Evolutionary conservation across 2,113 vertebrate genomes (phyloP), one percentile per base, ranked within the genome.

Genomic region (Neotragus pygmaeus): DNA sequence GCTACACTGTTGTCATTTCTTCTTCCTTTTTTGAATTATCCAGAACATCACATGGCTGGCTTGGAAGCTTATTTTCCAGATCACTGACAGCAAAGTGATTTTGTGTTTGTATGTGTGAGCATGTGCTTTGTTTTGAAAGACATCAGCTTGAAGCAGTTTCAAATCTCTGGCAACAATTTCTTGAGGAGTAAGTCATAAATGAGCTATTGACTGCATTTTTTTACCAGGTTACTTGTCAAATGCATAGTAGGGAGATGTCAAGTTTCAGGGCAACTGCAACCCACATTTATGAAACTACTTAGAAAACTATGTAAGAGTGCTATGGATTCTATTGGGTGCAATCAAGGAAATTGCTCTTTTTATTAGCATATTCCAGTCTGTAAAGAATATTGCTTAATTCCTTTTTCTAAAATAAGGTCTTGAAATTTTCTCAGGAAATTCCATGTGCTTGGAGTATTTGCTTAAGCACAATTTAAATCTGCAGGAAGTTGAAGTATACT

Each of bases 31-130:
- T 94, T 62, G 28, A 97, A 98, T 98, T 97, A 98, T 97, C 98
- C 97, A 92, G 85, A 95, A 98, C 85, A 96, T 96, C 98, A 98
- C 98, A 97, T 96, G 98, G 96, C 36, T 96, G 96, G 93, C 96
- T 98, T 97, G 91, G 95, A 85, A 98, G 98, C 98, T 98, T 99
- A 98, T 99, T 99, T 99, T 99, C 98, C 98, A 99, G 98, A 98
- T 98, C 98, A 98, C 88, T 98, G 98, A 97, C 93, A 99, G 98
- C 98, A 98, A 97, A 77, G n/a, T 0, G 6, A 81, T 75, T 97
- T 60, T 95, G 28, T 91, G 60, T 96, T 33, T 95, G 53, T 57
- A 53, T 86, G 16, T 70, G 17, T 73, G 53, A 62, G 53, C 80
- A 39, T 95, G 96, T 80, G 78, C 70, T 81, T 55, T 92, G 62